phyloP scores from a whole-genome alignment of 2,797 vertebrate species.

The Takifugu ocellatus region DNA sequence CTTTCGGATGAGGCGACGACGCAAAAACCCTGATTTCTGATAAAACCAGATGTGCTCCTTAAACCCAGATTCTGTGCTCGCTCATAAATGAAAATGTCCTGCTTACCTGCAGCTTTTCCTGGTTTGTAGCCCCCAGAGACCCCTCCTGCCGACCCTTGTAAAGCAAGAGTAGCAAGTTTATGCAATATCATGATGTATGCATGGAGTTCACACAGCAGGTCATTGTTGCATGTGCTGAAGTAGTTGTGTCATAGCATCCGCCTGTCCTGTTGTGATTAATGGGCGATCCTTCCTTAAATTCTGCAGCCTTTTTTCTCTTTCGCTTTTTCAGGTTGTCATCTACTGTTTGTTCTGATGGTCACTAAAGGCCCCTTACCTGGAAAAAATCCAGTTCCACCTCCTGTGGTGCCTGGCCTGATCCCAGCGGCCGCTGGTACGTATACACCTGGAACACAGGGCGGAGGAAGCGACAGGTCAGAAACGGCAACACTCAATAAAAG shows the following conservation, averaged over 20 bases:
- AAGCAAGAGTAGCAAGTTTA: conserved; percentile 32
- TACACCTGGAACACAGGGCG: conserved; percentile 70
- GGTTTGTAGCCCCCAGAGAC: conserved; percentile 72
- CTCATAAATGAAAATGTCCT: conserved; percentile 24
- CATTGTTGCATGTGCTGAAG: conserved; percentile 17
- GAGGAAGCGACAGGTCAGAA: conserved; percentile 16
- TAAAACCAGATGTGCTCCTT: conserved; percentile 19
- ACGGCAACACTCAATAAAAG: conserved; percentile 6
- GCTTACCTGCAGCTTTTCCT: conserved; percentile 77
- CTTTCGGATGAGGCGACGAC: neutral
- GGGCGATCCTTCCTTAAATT: too few relatives aligned
- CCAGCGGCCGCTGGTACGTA: conserved; percentile 72
- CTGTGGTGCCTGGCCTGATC: conserved; percentile 55
- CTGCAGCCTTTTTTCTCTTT: too few relatives aligned
- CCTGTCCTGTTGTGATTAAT: too few relatives aligned
- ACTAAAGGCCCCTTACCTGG: conserved; percentile 67
- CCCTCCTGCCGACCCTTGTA: conserved; percentile 68
- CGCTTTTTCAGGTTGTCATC: too few relatives aligned
- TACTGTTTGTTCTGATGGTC: conserved; percentile 9
- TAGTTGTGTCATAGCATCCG: neutral
- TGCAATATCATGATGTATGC: neutral
- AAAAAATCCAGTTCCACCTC: conserved; percentile 62
- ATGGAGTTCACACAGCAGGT: conserved; percentile 15
- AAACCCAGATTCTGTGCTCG: conserved; percentile 2
- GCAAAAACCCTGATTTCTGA: neutral